These are phyloP conservation scores for Steatornis caripensis DNA, from an alignment of 2,113 vertebrate genomes.

Conservation along the genomic window DNA sequence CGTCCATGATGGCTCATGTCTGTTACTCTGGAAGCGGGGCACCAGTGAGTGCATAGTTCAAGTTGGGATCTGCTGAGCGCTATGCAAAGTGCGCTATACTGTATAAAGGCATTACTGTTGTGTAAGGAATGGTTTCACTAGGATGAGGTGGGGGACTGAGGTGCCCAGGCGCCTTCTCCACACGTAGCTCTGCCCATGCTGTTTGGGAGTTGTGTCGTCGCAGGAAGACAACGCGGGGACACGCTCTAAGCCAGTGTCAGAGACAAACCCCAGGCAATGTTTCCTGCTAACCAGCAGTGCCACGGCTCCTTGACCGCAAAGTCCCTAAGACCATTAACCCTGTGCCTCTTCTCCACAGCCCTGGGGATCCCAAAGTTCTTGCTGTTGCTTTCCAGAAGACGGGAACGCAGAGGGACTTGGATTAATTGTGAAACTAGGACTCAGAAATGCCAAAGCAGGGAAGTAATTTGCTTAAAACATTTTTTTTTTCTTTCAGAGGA, in stretches of 20 bases:
- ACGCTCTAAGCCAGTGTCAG: neutral
- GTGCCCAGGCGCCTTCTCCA: neutral
- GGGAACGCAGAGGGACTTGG: neutral
- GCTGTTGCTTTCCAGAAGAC: neutral
- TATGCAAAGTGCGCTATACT: neutral
- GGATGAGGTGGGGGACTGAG: neutral
- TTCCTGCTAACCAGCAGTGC: neutral
- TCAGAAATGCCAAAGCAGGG: neutral
- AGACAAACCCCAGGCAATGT: neutral
- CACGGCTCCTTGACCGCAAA: neutral
- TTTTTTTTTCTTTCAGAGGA: neutral
- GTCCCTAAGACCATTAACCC: neutral
- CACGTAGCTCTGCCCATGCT: neutral
- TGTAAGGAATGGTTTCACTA: neutral
- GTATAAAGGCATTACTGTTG: neutral
- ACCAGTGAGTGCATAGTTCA: fast-evolving
- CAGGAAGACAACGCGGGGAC: neutral
- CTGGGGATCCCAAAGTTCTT: neutral
- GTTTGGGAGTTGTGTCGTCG: neutral
- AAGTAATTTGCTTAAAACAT: neutral
- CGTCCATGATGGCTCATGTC: neutral
- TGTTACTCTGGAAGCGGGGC: neutral
- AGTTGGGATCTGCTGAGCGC: neutral
- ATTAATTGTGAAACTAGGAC: neutral
- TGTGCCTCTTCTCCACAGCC: neutral